Percentiles rank a stretch among this genome's conserved stretches.
Conservation (phyloP, 2,797 vertebrate genomes). For the Intellagama lesueurii region DNA sequence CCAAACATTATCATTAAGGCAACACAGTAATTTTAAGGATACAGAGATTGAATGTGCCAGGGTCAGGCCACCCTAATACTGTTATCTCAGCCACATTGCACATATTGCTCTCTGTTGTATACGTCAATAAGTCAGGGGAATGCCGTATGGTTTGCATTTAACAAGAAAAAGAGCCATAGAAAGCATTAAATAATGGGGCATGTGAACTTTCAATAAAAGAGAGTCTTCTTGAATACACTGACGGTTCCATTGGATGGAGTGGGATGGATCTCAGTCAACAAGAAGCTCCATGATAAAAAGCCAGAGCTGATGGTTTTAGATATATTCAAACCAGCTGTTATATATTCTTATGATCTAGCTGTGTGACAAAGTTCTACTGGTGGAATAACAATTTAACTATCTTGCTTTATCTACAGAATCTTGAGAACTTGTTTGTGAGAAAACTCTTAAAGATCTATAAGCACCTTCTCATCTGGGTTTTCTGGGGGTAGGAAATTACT, state of each 20-base stretch:
- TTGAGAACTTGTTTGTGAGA: neutral
- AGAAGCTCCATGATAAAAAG: neutral
- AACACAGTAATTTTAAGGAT: neutral
- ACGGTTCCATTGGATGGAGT: neutral
- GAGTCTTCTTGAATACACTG: conserved; percentile 1
- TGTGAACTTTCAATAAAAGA: conserved; percentile 5
- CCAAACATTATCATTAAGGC: neutral
- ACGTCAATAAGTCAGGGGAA: conserved; percentile 4
- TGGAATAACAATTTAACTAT: neutral
- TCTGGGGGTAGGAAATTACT: neutral
- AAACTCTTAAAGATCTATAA: neutral
- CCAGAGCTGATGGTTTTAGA: neutral
- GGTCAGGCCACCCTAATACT: neutral
- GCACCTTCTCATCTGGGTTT: neutral
- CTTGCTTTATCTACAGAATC: neutral
- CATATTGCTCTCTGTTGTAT: neutral
- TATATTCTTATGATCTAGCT: neutral
- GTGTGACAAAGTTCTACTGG: neutral
- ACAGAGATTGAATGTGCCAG: neutral
- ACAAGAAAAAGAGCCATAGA: neutral
- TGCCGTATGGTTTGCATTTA: neutral
- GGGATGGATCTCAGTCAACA: neutral
- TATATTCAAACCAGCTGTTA: neutral
- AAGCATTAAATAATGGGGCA: conserved; percentile 10
- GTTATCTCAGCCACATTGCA: conserved; percentile 22